Percentiles rank a stretch among this genome's conserved stretches.
Conservation (phyloP, 92 coral and sea anemone species). For the Zoanthus sociatus region DNA sequence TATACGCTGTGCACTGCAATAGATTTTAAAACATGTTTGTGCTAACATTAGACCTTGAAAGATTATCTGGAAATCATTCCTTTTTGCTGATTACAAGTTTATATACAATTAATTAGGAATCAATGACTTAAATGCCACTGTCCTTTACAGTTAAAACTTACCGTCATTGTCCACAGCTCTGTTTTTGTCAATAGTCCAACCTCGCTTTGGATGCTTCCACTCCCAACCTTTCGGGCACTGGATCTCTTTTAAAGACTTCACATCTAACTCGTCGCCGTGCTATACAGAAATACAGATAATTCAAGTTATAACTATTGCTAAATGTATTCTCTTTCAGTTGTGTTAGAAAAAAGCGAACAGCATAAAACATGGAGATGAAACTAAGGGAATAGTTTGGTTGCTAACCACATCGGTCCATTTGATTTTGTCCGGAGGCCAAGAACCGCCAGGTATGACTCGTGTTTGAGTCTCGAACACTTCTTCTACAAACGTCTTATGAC, state of each 20-base stretch:
- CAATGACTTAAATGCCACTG: too few species aligned
- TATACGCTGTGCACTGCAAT: too few species aligned
- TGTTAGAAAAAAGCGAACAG: too few species aligned
- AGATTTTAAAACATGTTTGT: too few species aligned
- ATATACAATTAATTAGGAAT: too few species aligned
- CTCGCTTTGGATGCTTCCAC: conserved; percentile 76
- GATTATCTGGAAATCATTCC: too few species aligned
- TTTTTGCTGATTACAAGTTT: too few species aligned
- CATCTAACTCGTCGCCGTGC: conserved; percentile 72
- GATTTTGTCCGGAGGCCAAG: conserved; percentile 26
- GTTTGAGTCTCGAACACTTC: conserved; percentile 36
- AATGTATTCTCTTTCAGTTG: too few species aligned
- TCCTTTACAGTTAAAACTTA: background rate
- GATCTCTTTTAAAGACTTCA: conserved; percentile 62
- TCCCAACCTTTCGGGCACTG: conserved; percentile 92
- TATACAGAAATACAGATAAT: background rate
- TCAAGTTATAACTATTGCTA: background rate
- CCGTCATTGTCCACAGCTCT: conserved; percentile 96
- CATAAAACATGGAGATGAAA: background rate
- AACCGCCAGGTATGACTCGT: conserved; percentile 15
- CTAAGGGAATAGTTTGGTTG: background rate
- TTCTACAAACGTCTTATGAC: conserved; percentile 39
- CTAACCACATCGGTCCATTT: conserved; percentile 37
- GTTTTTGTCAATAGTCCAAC: conserved; percentile 87
- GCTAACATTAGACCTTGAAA: too few species aligned